Evolutionary conservation across 2,797 vertebrate species (phyloP).

Genomic region (Microctenopoma steveboyesi): DNA sequence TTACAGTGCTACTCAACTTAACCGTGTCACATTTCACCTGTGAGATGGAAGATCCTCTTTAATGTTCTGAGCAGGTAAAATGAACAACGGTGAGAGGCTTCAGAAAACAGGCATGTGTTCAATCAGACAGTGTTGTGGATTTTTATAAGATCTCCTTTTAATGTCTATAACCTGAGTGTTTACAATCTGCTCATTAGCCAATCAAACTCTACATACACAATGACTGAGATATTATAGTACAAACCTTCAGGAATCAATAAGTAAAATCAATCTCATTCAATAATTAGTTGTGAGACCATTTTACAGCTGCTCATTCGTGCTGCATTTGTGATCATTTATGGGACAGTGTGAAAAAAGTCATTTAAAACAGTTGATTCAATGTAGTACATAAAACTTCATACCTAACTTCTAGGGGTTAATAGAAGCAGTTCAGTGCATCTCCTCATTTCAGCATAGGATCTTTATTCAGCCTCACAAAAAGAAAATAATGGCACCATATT

Average conservation of each 20-base stretch:
- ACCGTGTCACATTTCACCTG: conserved; percentile 57
- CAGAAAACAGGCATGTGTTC: background rate
- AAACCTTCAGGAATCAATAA: conserved; percentile 42
- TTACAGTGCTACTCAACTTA: conserved; percentile 31
- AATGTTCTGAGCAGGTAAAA: conserved; percentile 35
- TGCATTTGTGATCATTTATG: no score
- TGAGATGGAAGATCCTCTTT: conserved; percentile 30
- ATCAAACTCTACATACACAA: conserved; percentile 57
- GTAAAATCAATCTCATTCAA: conserved; percentile 35
- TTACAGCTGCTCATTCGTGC: conserved; percentile 7
- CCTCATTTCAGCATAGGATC: conserved; percentile 14
- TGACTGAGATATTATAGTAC: conserved; percentile 31
- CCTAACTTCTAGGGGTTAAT: conserved; percentile 2
- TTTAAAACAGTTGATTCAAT: background rate
- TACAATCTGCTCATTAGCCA: conserved; percentile 56
- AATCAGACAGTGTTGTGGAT: conserved; percentile 9
- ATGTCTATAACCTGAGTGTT: conserved; percentile 49
- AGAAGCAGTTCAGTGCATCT: background rate
- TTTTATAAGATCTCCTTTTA: conserved; percentile 22
- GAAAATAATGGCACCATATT: conserved; percentile 1
- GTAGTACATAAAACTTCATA: background rate
- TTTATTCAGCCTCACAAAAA: conserved; percentile 26
- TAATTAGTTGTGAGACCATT: conserved; percentile 30
- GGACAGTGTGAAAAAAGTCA: background rate
- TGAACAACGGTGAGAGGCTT: conserved; percentile 8